Base-by-base conservation (phyloP, 2,113 vertebrate genomes). In the Chlorocebus sabaeus region DNA sequence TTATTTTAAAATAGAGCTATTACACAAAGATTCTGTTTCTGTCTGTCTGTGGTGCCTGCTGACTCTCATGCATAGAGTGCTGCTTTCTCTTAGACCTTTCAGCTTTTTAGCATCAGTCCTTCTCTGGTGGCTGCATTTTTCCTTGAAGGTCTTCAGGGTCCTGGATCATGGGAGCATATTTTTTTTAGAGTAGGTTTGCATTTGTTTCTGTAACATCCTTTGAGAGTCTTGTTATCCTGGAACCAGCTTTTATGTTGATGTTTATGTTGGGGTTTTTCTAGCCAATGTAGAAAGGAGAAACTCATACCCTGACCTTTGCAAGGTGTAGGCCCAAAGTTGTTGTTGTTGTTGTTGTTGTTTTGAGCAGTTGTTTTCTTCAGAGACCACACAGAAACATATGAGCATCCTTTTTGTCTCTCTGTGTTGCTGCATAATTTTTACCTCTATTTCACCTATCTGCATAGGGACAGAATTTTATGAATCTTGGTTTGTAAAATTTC, bases 1-100 rank as follows among this genome's bases (percentile, higher is more conserved):
- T 40, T 68, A 5, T 50, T 52, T 80, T 95, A 64, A 83, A 80
- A 85, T 80, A 61, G 22, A 17, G 83, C 82, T 87, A 0, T 91
- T 38, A 23, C 23, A 32, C 18, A 40, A 91, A 89, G 87, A 88
- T 87, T 45, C 0, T 0, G 13, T 57, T 70, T 82, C 22, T 70
- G 52, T 64, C 14, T 48, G 48, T 20, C 30, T 2, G 5, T 43
- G 4, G 16, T 25, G 3, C 38, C 0, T 0, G 0, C 8, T 14
- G 18, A n/a, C 32, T 45, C 23, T 57, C 11, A 8, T 13, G 17
- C 38, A 6, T 5, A 61, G 52, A 16, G 38, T 43, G 23, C 27
- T 17, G 0, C 76, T 76, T 81, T n/a, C n/a, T 64, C 27, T 8
- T 35, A 20, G 76, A 67, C 43, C 64, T 40, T n/a, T 32, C 57